Percentiles rank a stretch among this genome's conserved stretches.
These are phyloP conservation scores for Arrhamphus sclerolepis DNA, from an alignment of 2,797 vertebrate genomes.

Conservation along the genomic window DNA sequence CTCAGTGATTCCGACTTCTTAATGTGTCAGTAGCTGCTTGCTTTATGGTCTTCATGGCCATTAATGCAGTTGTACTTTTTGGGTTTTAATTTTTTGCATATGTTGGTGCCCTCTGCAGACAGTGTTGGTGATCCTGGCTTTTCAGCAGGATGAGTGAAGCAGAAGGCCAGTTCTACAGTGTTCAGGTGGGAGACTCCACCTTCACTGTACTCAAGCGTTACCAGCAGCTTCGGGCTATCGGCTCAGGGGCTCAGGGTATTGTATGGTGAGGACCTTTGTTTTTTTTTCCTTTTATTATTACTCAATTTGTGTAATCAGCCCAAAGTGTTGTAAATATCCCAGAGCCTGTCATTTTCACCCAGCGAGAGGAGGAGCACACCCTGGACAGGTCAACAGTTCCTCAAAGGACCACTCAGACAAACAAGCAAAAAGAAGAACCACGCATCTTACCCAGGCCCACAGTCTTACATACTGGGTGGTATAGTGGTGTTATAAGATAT, in stretches of 20 bases:
- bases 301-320: too few relatives aligned
- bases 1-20: too few relatives aligned
- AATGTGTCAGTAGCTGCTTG: too few relatives aligned
- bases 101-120: constrained; percentile 53
- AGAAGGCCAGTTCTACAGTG: constrained; percentile 94
- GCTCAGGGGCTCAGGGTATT: constrained; percentile 96
- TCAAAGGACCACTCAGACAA: too few relatives aligned
- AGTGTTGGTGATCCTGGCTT: constrained; percentile 70
- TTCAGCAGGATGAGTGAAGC: constrained; percentile 90
- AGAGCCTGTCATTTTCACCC: too few relatives aligned
- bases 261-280: constrained; percentile 93
- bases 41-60: not conserved
- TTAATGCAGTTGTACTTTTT: not conserved
- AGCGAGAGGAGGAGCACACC: too few relatives aligned
- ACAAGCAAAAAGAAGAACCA: too few relatives aligned
- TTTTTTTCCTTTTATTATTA: too few relatives aligned
- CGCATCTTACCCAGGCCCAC: too few relatives aligned
- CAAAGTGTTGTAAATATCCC: not conserved
- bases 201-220: constrained; percentile 94
- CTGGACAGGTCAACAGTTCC: too few relatives aligned
- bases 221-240: constrained; percentile 93
- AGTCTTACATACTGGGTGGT: too few relatives aligned
- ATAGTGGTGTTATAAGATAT: too few relatives aligned
- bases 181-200: constrained; percentile 97
- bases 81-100: constrained; percentile 13